Evolutionary conservation across 2,797 vertebrate species (phyloP).

Genomic region (Oreonectes daqikongensis): DNA sequence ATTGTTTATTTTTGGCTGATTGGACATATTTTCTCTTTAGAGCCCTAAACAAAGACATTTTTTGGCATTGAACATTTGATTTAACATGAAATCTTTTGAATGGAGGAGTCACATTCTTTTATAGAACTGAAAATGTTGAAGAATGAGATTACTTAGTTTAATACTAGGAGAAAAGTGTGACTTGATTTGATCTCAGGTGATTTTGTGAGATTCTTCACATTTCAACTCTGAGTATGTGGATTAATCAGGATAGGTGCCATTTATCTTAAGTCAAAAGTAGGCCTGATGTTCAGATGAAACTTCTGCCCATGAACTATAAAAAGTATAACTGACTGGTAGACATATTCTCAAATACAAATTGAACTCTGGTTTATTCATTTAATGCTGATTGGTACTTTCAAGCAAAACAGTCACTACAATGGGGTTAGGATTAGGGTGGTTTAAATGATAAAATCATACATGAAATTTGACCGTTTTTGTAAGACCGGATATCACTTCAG

Average conservation of each 20-base stretch:
- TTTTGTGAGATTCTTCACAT: neutral
- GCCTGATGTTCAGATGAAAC: neutral
- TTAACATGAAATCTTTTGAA: neutral
- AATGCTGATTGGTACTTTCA: too few species aligned
- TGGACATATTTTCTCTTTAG: constrained; percentile 25
- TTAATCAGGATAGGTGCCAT: constrained; percentile 9
- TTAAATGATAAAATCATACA: too few species aligned
- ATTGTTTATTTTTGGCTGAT: neutral
- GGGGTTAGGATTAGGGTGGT: too few species aligned
- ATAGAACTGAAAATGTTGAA: neutral
- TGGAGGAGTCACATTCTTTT: neutral
- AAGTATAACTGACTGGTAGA: too few species aligned
- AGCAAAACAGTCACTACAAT: too few species aligned
- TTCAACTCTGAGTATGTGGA: neutral
- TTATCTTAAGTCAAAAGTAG: neutral
- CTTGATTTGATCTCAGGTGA: neutral
- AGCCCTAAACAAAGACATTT: constrained; percentile 27
- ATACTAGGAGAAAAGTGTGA: neutral
- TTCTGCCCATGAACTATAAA: neutral
- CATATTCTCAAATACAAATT: too few species aligned
- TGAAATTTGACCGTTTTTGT: neutral
- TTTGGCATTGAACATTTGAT: constrained; percentile 9
- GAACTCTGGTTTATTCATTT: too few species aligned
- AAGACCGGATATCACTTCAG: constrained; percentile 6
- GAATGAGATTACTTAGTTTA: neutral